These are phyloP conservation scores for Nothocercus julius DNA, from an alignment of 2,113 vertebrate species.

Conservation along the genomic window DNA sequence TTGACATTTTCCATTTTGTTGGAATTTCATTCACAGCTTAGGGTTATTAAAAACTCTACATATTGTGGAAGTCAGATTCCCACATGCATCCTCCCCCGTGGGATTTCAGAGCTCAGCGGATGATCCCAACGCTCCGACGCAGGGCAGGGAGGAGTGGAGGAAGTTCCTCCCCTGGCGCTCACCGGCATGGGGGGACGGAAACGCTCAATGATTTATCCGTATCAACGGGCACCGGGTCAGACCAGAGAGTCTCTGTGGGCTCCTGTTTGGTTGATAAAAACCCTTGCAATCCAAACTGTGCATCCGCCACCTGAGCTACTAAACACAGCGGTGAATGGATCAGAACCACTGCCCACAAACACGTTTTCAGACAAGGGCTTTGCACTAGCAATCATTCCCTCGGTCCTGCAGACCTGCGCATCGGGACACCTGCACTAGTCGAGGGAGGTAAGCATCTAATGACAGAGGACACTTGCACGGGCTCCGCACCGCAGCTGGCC, in stretches of 20 bases:
- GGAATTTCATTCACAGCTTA: background rate
- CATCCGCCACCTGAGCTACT: background rate
- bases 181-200: background rate
- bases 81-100: background rate
- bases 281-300: background rate
- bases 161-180: background rate
- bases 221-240: background rate
- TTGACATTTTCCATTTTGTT: background rate
- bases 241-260: background rate
- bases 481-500: accelerated
- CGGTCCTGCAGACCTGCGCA: background rate
- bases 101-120: background rate
- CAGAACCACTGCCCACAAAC: background rate
- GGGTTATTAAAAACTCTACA: background rate
- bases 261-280: background rate
- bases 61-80: background rate
- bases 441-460: accelerated
- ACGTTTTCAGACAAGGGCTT: too few relatives aligned
- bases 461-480: background rate
- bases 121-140: accelerated
- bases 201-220: background rate
- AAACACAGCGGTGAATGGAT: background rate
- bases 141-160: background rate
- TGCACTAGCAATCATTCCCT: background rate
- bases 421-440: accelerated